Evolutionary conservation across 2,888 invertebrate genomes (phyloP).

Genomic region (Drosophila stalkeri): DNA sequence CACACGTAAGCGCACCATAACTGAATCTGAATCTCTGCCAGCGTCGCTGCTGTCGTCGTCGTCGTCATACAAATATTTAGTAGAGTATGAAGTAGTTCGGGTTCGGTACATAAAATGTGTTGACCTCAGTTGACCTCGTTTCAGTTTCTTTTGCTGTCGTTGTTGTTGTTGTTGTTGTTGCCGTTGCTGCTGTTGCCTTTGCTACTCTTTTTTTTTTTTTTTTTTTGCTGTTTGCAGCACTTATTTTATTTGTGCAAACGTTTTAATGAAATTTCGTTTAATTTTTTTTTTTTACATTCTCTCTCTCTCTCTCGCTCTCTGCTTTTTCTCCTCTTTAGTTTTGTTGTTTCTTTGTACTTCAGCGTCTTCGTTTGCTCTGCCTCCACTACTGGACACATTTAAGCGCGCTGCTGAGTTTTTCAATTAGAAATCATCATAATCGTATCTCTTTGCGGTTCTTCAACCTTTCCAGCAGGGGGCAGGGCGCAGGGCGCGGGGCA

Average conservation of each 20-base stretch:
- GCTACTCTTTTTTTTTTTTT: conserved; percentile 54
- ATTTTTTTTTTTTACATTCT: conserved; percentile 43
- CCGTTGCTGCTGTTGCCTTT: conserved; percentile 26
- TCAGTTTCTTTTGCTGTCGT: conserved; percentile 75
- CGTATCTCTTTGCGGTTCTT: conserved; percentile 66
- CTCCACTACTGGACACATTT: conserved; percentile 46
- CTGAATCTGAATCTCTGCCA: conserved; percentile 62
- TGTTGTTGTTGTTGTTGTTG: conserved; percentile 23
- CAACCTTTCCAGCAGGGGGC: conserved; percentile 40
- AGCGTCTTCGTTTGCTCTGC: conserved; percentile 55
- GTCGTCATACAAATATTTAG: conserved; percentile 82
- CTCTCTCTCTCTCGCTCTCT: conserved; percentile 24
- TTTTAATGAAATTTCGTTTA: conserved; percentile 78
- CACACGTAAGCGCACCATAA: conserved; percentile 46
- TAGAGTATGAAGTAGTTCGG: conserved; percentile 83
- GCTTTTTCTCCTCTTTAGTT: conserved; percentile 14
- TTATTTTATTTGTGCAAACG: conserved; percentile 80
- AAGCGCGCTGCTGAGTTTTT: conserved; percentile 66
- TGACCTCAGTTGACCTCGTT: conserved; percentile 84
- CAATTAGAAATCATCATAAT: conserved; percentile 79
- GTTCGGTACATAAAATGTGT: conserved; percentile 83
- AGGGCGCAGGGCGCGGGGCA: background rate
- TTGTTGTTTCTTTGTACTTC: conserved; percentile 42
- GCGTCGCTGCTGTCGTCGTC: conserved; percentile 39
- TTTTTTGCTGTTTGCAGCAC: conserved; percentile 69